A percentile compares a stretch with the other conserved stretches of the same genome.
Evolutionary conservation across 2,113 vertebrate species (phyloP).

Genomic region (Parotia lawesii): DNA sequence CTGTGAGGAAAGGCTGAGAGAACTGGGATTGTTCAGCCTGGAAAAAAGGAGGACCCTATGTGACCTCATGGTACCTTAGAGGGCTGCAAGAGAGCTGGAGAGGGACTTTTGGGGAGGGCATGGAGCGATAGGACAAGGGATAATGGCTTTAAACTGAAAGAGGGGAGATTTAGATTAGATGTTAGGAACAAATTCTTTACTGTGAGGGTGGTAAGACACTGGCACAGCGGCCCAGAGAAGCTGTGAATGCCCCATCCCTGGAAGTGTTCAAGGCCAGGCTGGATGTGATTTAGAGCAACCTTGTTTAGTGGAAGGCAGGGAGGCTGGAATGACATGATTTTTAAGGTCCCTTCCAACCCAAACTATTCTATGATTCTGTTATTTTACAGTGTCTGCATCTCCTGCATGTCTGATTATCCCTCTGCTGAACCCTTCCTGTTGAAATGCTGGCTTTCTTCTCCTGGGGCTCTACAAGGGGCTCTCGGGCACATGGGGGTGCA

Average conservation of each 20-base stretch:
- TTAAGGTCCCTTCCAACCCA: not conserved
- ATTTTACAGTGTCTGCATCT: not conserved
- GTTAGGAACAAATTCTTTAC: not conserved
- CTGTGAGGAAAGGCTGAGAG: not conserved
- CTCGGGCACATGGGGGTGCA: fast-evolving
- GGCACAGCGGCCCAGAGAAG: not conserved
- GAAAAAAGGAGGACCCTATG: not conserved
- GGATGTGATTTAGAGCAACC: not conserved
- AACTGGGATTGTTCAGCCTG: not conserved
- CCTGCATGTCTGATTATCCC: not conserved
- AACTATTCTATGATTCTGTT: not conserved
- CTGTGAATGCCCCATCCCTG: not conserved
- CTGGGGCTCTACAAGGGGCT: not conserved
- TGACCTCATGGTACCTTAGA: not conserved
- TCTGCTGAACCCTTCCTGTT: not conserved
- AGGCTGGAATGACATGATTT: not conserved
- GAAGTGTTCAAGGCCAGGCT: not conserved
- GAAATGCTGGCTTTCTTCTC: fast-evolving
- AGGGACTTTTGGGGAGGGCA: not conserved
- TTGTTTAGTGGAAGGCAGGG: not conserved
- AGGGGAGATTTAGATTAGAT: not conserved
- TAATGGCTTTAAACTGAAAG: not conserved
- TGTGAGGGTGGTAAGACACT: not conserved
- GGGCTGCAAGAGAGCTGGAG: not conserved
- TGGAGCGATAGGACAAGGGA: not conserved